Evolutionary conservation across 2,113 vertebrate genomes (phyloP), one percentile per base, ranked within the genome.

Genomic region (Atherinomorus stipes): DNA sequence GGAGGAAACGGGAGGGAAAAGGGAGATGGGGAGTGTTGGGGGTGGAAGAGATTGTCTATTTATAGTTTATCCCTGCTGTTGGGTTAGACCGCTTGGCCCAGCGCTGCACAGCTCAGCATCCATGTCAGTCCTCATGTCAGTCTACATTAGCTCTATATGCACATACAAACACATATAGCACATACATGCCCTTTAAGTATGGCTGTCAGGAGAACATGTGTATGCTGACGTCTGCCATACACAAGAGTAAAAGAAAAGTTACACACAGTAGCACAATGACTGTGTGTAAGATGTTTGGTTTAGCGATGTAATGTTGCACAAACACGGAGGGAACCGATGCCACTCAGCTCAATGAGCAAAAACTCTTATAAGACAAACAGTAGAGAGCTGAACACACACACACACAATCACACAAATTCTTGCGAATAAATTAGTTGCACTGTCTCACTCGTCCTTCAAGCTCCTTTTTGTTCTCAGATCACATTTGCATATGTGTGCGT

Each of bases 11-110:
- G 61, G 70, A 73, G 47, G 42, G 53, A 72, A 74, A 65, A 28
- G 22, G 63, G 65, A 71, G 63, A 22, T 34, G 52, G 69, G 53
- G 40, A 25, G 54, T 34, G 31, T 52, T 74, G 69, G 65, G 71
- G 69, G 54, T 72, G 69, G 77, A 81, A 71, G 66, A 75, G 72
- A 83, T 76, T 13, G 40, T 85, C 86, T 92, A 92, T 92, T 90
- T 90, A 89, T 93, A 93, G 90, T 87, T 87, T 79, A 90, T 84
- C 87, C 88, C 81, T 78, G 87, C 86, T 89, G 86, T 71, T 85
- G 90, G 84, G 84, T 80, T 81, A 83, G 75, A 87, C 57, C 25
- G 74, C 79, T 74, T 84, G 81, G 84, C 68, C 78, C 66, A 69
- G 71, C 49, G 47, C 82, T 83, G 80, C 78, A 76, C 51, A 78